Evolutionary conservation across 2,888 invertebrate genomes (phyloP).

Genomic region (Hydriomena furcata): DNA sequence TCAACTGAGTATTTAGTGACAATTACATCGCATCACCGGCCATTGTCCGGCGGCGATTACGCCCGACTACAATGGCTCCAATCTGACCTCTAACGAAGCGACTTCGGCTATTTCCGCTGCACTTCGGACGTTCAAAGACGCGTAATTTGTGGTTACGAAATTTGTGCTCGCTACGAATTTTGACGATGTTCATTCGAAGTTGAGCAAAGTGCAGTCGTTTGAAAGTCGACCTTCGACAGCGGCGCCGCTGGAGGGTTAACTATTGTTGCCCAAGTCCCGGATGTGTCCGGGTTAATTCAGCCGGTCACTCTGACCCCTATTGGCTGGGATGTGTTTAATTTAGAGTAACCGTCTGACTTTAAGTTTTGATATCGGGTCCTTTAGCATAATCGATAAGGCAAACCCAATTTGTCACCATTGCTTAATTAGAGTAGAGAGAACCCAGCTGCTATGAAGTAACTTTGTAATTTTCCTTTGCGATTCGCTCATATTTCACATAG

Average conservation of each 20-base stretch:
- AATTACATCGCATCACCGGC: slow-evolving; percentile 75
- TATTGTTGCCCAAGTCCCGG: slow-evolving; percentile 56
- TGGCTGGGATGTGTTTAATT: slow-evolving; percentile 43
- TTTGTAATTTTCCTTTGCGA: neutral
- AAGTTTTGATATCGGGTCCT: slow-evolving; percentile 33
- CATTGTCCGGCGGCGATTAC: slow-evolving; percentile 77
- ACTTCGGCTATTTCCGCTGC: slow-evolving; percentile 74
- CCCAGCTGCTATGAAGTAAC: slow-evolving; percentile 19
- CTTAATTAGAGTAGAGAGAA: slow-evolving; percentile 1
- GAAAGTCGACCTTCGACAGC: slow-evolving; percentile 58
- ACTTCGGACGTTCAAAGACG: slow-evolving; percentile 73
- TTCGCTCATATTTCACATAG: slow-evolving; percentile 19
- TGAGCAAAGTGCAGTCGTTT: slow-evolving; percentile 58
- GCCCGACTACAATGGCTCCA: slow-evolving; percentile 70
- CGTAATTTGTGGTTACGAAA: slow-evolving; percentile 77
- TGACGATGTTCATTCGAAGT: slow-evolving; percentile 56
- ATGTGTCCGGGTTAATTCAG: slow-evolving; percentile 52
- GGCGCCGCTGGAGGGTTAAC: slow-evolving; percentile 45
- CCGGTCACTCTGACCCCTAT: slow-evolving; percentile 53
- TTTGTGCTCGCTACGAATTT: slow-evolving; percentile 67
- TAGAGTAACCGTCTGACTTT: slow-evolving; percentile 37
- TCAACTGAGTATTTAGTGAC: slow-evolving; percentile 73
- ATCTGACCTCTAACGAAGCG: slow-evolving; percentile 78
- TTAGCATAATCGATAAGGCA: slow-evolving; percentile 27
- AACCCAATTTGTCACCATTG: slow-evolving; percentile 12